These are phyloP conservation scores for Bombus superbus DNA, from an alignment of 1,140 invertebrate genomes.

Conservation along the genomic window DNA sequence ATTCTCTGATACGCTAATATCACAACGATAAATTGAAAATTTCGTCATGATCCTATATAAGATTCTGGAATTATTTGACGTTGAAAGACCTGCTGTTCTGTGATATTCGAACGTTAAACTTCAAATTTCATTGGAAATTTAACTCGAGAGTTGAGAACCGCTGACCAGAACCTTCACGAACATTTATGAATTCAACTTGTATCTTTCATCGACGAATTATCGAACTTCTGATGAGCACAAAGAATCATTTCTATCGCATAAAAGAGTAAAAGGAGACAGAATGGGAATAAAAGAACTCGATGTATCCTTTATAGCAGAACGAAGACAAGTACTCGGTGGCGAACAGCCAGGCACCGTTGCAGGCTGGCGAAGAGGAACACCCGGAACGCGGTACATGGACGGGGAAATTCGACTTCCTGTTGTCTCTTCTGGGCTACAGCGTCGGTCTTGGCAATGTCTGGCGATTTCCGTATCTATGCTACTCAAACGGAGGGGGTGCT, in stretches of 20 bases:
- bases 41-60: neutral
- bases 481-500: slow-evolving; percentile 91
- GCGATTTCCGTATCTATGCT: slow-evolving; percentile 91
- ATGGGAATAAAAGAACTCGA: neutral
- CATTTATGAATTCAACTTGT: neutral
- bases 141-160: neutral
- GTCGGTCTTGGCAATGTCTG: slow-evolving; percentile 94
- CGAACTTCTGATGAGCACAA: neutral
- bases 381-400: slow-evolving; percentile 90
- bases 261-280: neutral
- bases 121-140: neutral
- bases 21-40: neutral
- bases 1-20: neutral
- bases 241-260: neutral
- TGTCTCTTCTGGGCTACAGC: slow-evolving; percentile 92
- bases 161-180: neutral
- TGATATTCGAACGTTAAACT: neutral
- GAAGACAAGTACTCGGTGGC: slow-evolving; percentile 83
- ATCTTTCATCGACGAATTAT: neutral
- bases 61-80: too few species aligned
- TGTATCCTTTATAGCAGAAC: slow-evolving; percentile 68
- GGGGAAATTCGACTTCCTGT: slow-evolving; percentile 91
- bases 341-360: slow-evolving; percentile 82
- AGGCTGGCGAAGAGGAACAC: slow-evolving; percentile 79
- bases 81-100: too few species aligned